Conservation (phyloP, 53 echinoderm and acorn worm species). For the Antedon mediterranea region DNA sequence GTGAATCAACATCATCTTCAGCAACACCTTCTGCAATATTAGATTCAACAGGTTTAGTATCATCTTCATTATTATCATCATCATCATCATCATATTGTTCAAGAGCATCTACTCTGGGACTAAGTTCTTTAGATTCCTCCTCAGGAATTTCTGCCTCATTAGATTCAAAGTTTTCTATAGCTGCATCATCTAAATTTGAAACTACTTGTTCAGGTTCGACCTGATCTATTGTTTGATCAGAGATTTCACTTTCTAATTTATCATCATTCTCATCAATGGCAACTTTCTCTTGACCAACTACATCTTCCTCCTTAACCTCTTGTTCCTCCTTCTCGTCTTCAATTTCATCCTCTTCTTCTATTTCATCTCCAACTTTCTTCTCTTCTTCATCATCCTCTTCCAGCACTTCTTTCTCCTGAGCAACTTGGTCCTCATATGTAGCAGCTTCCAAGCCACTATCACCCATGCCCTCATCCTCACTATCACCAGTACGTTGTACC, state of each 20-base stretch:
- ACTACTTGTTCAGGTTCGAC: neutral
- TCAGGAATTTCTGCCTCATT: neutral
- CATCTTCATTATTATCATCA: neutral
- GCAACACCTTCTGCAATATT: neutral
- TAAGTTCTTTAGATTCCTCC: neutral
- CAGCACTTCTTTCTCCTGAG: neutral
- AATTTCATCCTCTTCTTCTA: neutral
- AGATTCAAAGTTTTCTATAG: neutral
- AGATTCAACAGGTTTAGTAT: neutral
- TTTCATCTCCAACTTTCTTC: neutral
- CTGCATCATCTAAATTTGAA: neutral
- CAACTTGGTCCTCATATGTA: neutral
- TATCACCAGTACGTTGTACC: neutral
- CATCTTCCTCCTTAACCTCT: constrained; percentile 1
- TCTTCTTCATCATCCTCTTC: constrained; percentile 4
- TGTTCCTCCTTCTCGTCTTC: neutral
- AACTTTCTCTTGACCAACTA: neutral
- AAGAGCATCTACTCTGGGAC: neutral
- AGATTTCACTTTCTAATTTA: too few relatives aligned
- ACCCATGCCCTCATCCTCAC: neutral
- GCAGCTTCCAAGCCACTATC: neutral
- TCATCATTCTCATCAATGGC: too few relatives aligned
- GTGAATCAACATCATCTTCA: neutral
- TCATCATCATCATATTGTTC: neutral
- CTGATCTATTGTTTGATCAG: neutral